phyloP scores from a whole-genome alignment of 2,888 invertebrate genomes.

The Clostera curtula region DNA sequence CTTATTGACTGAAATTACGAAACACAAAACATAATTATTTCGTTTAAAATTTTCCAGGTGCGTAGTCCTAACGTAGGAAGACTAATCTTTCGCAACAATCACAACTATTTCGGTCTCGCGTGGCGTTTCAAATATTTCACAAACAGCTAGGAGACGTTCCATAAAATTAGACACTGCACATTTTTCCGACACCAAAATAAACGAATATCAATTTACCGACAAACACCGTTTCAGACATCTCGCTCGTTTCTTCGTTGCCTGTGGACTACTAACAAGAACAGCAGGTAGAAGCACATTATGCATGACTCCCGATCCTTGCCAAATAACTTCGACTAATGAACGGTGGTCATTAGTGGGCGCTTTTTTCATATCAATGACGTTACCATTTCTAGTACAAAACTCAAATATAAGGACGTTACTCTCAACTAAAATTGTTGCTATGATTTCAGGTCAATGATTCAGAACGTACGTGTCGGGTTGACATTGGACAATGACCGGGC shows the following conservation, averaged over 20 bases:
- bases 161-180: slow-evolving; percentile 4
- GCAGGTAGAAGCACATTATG: slow-evolving; percentile 43
- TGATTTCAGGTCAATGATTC: slow-evolving; percentile 36
- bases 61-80: too few relatives aligned
- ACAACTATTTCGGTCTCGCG: background rate
- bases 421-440: slow-evolving; percentile 35
- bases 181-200: slow-evolving; percentile 9
- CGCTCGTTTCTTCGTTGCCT: slow-evolving; percentile 47
- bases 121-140: slow-evolving; percentile 1
- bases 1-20: background rate
- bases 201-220: slow-evolving; percentile 45
- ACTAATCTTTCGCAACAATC: background rate
- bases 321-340: slow-evolving; percentile 55
- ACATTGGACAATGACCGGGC: too few relatives aligned
- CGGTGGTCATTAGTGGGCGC: slow-evolving; percentile 34
- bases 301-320: slow-evolving; percentile 46
- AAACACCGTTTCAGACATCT: slow-evolving; percentile 55
- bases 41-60: too few relatives aligned
- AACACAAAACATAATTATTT: too few relatives aligned
- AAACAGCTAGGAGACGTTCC: background rate
- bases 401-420: slow-evolving; percentile 39
- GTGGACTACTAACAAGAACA: slow-evolving; percentile 44
- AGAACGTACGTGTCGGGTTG: slow-evolving; percentile 18
- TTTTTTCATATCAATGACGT: slow-evolving; percentile 27
- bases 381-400: slow-evolving; percentile 23